phyloP scores from a whole-genome alignment of 2,888 invertebrate genomes.

The Aethes cnicana region DNA sequence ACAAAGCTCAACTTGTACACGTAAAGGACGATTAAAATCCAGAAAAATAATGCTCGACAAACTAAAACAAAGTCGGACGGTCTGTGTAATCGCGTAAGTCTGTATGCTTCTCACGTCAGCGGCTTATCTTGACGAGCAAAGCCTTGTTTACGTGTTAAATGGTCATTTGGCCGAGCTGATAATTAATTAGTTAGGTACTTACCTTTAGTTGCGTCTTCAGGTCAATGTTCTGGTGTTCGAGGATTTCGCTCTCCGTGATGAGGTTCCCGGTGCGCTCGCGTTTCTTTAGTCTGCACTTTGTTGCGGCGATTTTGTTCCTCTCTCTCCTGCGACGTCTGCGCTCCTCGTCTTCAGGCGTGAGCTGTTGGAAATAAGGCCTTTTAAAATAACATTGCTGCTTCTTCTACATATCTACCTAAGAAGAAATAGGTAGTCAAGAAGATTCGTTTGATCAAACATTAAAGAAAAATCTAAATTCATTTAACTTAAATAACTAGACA shows the following conservation, averaged over 20 bases:
- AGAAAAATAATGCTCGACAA: background rate
- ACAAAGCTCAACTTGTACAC: too few species aligned
- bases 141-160: slow-evolving; percentile 18
- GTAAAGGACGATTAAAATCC: background rate
- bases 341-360: slow-evolving; percentile 96
- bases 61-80: slow-evolving; percentile 6
- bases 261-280: slow-evolving; percentile 93
- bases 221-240: slow-evolving; percentile 92
- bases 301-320: slow-evolving; percentile 96
- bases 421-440: too few species aligned
- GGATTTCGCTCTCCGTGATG: slow-evolving; percentile 91
- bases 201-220: slow-evolving; percentile 89
- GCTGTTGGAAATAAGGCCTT: slow-evolving; percentile 66
- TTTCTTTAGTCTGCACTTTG: slow-evolving; percentile 96
- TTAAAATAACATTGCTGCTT: background rate
- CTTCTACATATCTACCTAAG: too few species aligned
- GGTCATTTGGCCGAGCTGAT: slow-evolving; percentile 15
- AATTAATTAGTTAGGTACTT: slow-evolving; percentile 23
- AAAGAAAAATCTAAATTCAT: too few species aligned
- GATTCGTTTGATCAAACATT: too few species aligned
- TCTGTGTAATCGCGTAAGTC: slow-evolving; percentile 15
- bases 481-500: too few species aligned
- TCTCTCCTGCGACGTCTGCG: slow-evolving; percentile 92
- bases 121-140: slow-evolving; percentile 25
- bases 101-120: slow-evolving; percentile 8